Evolutionary conservation across 2,797 vertebrate genomes (phyloP), one percentile per base, ranked within the genome.

Genomic region (Takifugu ocellatus): DNA sequence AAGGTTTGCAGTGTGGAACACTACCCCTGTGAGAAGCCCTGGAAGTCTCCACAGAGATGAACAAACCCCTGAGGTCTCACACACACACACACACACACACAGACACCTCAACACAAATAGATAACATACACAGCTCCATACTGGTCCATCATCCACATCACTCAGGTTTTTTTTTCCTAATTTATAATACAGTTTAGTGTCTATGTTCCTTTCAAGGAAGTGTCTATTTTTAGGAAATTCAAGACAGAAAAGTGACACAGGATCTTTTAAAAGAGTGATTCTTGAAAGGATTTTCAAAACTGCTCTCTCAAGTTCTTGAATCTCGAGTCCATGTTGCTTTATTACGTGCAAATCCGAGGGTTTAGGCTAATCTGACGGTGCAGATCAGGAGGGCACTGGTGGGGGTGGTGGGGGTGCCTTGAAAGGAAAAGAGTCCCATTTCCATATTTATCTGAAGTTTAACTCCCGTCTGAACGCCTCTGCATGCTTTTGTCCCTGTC

Each of bases 51-150:
- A 46, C 4, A 26, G 47, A 36, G 43, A 45, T 1, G 31, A 49
- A 59, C 36, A 48, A 50, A 63, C 63, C 79, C 68, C 0, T 8
- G 25, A 77, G 73, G 79, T 58, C 10, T 15, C 53, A 45, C 59
- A 63, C 47, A 5, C 10, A 16, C 53, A 45, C 59, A 63, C 24
- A 24, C 51, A 56, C 68, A 59, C 56, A 72, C 67, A 66, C 53
- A 33, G 69, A 64, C 56, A 63, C 15, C 5, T 25, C 17, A 15
- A 46, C 15, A 16, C 25, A 16, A 4, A 42, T 29, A 29, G 27
- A 29, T 29, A 5, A 29, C 27, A 29, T 29, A 29, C 7, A 7
- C 27, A 29, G 27, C 27, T 29, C 27, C 27, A 33, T 11, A 33
- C 33, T 33, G 33, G 33, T 33, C 4, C 7, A 29, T 29, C 27